A percentile compares a stretch with the other conserved stretches of the same genome.
These are phyloP conservation scores for Spilarctia lutea DNA, from an alignment of 2,888 invertebrate species.

Conservation along the genomic window DNA sequence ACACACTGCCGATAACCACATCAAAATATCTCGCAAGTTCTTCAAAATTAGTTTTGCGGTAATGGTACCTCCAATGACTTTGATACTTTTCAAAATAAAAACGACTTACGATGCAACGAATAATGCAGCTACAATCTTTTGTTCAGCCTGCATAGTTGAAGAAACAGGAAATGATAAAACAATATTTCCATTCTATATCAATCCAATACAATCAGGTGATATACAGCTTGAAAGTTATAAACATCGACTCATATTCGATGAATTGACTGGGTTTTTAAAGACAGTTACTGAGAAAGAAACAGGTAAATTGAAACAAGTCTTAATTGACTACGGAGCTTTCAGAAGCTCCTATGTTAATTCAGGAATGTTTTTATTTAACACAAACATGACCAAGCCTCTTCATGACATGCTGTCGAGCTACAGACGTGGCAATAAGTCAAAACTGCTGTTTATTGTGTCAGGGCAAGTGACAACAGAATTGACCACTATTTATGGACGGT, in stretches of 20 bases:
- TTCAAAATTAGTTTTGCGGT: constrained; percentile 91
- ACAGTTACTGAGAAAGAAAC: constrained; percentile 89
- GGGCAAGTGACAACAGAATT: constrained; percentile 94
- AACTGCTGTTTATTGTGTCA: constrained; percentile 91
- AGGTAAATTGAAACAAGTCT: constrained; percentile 63
- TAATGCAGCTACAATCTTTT: constrained; percentile 74
- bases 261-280: constrained; percentile 92
- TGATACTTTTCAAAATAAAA: constrained; percentile 89
- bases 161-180: constrained; percentile 46
- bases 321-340: constrained; percentile 94
- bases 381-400: constrained; percentile 92
- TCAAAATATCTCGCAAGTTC: constrained; percentile 75
- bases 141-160: constrained; percentile 67
- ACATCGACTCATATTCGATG: constrained; percentile 93
- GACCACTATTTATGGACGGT: constrained; percentile 91
- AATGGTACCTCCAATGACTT: constrained; percentile 91
- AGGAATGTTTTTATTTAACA: constrained; percentile 98
- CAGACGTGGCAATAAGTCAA: constrained; percentile 84
- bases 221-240: constrained; percentile 94
- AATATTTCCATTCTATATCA: constrained; percentile 78
- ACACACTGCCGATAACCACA: constrained; percentile 62
- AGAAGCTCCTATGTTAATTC: constrained; percentile 95
- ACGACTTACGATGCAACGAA: constrained; percentile 64
- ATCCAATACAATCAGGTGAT: constrained; percentile 91
- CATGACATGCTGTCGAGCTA: constrained; percentile 91